Evolutionary conservation across 2,797 vertebrate species (phyloP).

Genomic region (Psittacula derbiana): DNA sequence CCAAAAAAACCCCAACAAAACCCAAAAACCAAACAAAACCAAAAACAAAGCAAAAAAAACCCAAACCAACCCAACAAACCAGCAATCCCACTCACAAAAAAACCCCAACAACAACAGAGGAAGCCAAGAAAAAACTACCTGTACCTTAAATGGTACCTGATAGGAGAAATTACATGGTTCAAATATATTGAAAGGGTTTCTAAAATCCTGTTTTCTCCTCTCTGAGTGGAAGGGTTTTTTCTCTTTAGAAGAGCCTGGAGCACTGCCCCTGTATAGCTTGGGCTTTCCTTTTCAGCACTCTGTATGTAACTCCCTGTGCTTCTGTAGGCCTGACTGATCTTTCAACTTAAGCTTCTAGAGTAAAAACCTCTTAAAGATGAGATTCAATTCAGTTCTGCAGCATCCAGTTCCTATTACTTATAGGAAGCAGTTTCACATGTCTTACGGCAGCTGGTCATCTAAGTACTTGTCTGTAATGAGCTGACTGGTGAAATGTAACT

Average conservation of each 20-base stretch:
- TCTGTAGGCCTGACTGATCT: neutral
- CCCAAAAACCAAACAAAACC: too few species aligned
- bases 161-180: neutral
- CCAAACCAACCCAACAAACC: neutral
- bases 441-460: neutral
- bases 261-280: neutral
- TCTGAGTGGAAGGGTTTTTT: neutral
- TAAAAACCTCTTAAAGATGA: neutral
- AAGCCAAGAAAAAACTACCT: neutral
- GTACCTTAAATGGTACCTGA: neutral
- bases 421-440: neutral
- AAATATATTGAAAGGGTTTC: neutral
- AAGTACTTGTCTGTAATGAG: neutral
- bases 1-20: too few species aligned
- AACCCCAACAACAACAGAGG: neutral
- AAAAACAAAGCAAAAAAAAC: too few species aligned
- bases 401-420: neutral
- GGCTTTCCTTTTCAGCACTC: neutral
- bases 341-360: neutral
- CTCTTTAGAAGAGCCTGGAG: neutral
- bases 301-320: neutral
- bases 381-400: neutral
- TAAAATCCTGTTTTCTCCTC: neutral
- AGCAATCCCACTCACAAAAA: neutral
- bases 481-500: neutral